These are phyloP conservation scores for Catagonus wagneri DNA, from an alignment of 2,113 vertebrate genomes.

Conservation along the genomic window DNA sequence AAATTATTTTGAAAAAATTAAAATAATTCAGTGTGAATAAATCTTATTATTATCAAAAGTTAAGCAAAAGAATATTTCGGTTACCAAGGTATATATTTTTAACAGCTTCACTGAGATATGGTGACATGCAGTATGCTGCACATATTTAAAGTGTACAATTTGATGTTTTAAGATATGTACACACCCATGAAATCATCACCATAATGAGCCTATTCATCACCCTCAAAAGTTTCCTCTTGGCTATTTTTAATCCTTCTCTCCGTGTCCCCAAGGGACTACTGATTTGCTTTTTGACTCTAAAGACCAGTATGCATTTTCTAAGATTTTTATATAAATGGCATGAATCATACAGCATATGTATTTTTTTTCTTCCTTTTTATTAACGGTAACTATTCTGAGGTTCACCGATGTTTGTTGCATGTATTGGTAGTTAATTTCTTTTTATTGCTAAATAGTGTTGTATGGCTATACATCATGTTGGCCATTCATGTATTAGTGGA, in stretches of 20 bases:
- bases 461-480: neutral
- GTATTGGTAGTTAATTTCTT: neutral
- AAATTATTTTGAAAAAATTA: conserved; percentile 54
- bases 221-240: neutral
- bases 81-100: neutral
- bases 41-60: conserved; percentile 77
- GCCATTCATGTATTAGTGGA: neutral
- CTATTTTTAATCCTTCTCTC: neutral
- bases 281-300: neutral
- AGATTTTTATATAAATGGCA: neutral
- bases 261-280: neutral
- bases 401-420: neutral
- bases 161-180: neutral
- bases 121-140: neutral
- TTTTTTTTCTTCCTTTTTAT: neutral
- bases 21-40: conserved; percentile 62
- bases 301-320: conserved; percentile 14
- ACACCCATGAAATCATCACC: neutral
- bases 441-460: neutral
- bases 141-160: neutral
- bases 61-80: conserved; percentile 73
- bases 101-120: neutral
- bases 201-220: neutral
- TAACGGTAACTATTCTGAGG: neutral
- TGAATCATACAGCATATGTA: neutral